These are phyloP conservation scores for Asteroscopus sphinx DNA, from an alignment of 2,888 invertebrate species.

Conservation along the genomic window DNA sequence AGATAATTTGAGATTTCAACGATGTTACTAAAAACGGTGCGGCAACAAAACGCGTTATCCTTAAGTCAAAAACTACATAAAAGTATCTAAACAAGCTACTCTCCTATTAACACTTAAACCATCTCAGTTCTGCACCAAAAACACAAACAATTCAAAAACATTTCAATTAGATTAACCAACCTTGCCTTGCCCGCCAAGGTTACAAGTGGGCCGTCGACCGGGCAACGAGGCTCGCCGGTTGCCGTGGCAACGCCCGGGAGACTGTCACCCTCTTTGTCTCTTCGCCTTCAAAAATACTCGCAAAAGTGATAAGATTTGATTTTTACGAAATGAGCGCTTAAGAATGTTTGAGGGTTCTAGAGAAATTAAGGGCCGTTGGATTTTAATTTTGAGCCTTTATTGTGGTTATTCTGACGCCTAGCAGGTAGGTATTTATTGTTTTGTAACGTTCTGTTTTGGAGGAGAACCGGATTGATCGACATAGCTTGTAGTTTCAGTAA, in stretches of 20 bases:
- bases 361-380: neutral
- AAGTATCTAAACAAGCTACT: neutral
- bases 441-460: no score
- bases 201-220: conserved; percentile 51
- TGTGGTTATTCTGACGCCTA: neutral
- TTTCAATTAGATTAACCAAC: conserved; percentile 51
- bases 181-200: conserved; percentile 46
- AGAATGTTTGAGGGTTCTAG: conserved; percentile 2
- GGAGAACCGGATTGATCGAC: no score
- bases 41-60: neutral
- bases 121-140: conserved; percentile 12
- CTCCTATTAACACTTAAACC: neutral
- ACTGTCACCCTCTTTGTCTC: conserved; percentile 46
- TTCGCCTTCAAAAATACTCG: conserved; percentile 40
- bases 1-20: no score
- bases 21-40: no score
- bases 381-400: neutral
- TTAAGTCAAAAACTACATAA: neutral
- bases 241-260: conserved; percentile 55
- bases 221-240: conserved; percentile 43
- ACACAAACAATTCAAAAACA: conserved; percentile 48
- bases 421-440: no score
- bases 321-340: conserved; percentile 8
- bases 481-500: no score
- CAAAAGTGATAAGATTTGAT: conserved; percentile 47